Evolutionary conservation across 2,797 vertebrate species (phyloP), one percentile per base, ranked within the genome.

Genomic region (Mormyrus proboscirostris): DNA sequence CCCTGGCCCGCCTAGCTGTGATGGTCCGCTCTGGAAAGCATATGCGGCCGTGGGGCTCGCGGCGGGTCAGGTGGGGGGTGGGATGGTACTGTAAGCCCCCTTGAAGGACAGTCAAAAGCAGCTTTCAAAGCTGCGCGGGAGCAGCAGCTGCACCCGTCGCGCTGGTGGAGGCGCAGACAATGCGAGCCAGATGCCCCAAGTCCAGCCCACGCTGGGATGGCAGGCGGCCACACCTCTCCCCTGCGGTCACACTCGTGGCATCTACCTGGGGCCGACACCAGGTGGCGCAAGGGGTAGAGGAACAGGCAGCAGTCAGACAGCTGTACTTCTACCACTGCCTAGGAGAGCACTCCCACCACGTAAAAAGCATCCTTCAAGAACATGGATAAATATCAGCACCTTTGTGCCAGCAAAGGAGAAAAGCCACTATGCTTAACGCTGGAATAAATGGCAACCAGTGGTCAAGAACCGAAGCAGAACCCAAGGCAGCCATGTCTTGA

Each of bases 41-140:
- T 94, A 94, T 94, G 92, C 89, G 92, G 91, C 91, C 91, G 92
- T 87, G 91, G 91, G 91, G 49, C 49, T 22, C 25, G 0, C 8
- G 2, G 79, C 41, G 14, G 69, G 69, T 49, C 79, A 90, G 93
- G 95, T 93, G 90, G 90, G 93, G 93, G 49, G 65, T 19, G 50
- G 89, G 92, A 62, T 90, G 92, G 94, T 95, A n/a, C n/a, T n/a
- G n/a, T n/a, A 94, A 95, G 95, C 93, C 94, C 89, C 92, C 92
- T 94, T 92, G 90, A 94, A 90, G 92, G 93, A 96, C 94, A 93
- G 95, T 96, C 94, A 95, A 93, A 95, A 95, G 92, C 93, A 93
- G 94, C 94, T 95, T 94, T 86, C 94, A 92, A 94, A 94, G 92
- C 91, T 92, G 94, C 92, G 91, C 89, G 92, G 94, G 92, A 93